Percentiles rank a stretch among this genome's conserved stretches.
These are phyloP conservation scores for Pediacus dermestoides DNA, from an alignment of 2,888 invertebrate genomes.

Conservation along the genomic window DNA sequence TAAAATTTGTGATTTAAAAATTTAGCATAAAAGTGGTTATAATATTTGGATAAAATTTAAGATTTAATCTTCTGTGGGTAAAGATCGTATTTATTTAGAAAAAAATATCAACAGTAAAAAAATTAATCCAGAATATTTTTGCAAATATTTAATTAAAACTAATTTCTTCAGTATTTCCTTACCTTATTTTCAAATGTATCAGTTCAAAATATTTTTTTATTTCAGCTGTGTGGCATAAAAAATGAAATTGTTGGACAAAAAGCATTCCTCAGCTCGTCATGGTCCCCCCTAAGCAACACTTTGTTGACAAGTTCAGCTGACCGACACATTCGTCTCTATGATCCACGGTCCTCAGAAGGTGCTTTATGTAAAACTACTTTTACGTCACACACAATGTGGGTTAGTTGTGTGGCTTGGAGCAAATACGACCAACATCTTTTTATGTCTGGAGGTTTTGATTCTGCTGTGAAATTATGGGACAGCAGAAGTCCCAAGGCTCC, in stretches of 20 bases:
- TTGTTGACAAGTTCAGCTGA: constrained; percentile 89
- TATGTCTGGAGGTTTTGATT: constrained; percentile 90
- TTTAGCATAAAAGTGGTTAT: no score
- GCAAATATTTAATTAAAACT: no score
- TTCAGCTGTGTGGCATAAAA: constrained; percentile 69
- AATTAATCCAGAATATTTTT: no score
- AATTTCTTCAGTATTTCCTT: no score
- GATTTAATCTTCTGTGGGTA: no score
- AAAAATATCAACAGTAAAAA: no score
- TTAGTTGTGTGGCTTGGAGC: constrained; percentile 88
- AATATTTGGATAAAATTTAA: no score
- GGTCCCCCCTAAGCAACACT: constrained; percentile 70
- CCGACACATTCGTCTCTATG: constrained; percentile 85
- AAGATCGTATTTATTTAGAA: no score
- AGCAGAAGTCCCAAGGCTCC: constrained; percentile 87
- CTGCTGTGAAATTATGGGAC: constrained; percentile 93
- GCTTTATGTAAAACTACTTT: constrained; percentile 83
- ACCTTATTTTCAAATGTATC: no score
- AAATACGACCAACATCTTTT: constrained; percentile 77
- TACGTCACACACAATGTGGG: constrained; percentile 88
- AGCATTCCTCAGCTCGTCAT: constrained; percentile 82
- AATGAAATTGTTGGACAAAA: constrained; percentile 84
- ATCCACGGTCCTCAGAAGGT: constrained; percentile 86
- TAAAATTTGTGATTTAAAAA: no score
- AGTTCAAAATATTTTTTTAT: no score